Base-by-base conservation (phyloP, 2,797 vertebrate genomes). In the Sparus aurata region DNA sequence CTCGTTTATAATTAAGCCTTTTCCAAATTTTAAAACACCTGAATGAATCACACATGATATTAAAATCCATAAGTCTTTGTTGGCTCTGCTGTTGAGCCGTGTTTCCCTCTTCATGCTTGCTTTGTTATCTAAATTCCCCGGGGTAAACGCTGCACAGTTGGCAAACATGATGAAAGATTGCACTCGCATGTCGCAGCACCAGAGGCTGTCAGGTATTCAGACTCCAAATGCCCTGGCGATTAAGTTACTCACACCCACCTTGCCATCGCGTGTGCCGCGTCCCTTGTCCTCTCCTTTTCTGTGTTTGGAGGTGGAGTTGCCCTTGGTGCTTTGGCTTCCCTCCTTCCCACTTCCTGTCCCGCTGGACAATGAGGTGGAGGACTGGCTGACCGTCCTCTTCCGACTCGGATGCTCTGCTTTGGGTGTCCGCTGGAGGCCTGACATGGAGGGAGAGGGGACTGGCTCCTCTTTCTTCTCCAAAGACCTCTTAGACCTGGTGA, bases 371-470 rank as follows among this genome's bases (percentile, higher is more conserved):
- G 98, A 94, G 58, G 96, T 96, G 15, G 98, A 99, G 0, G 98
- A 98, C 76, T 98, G 98, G 89, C 97, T 99, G 82, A 96, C 91
- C 0, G 98, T 99, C 93, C 97, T 96, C 93, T 98, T 99, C 53
- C 98, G 94, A 62, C 96, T 96, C 30, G 95, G 88, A 6, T 98
- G 97, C 12, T 99, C 98, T 0, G 95, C 91, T 92, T 98, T 98
- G 38, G 96, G 88, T 4, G 97, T 97, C 84, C 98, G 97, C 93
- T 97, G 96, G 62, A 94, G 93, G 64, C 91, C 94, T 0, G 96
- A 91, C 27, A 97, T 96, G 77, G 96, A 98, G n/a, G 98, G 98
- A 77, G 98, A 99, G 0, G 98, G 97, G 2, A 96, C 95, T 1
- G 96, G 95, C 86, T 99, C 98, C 89, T 99, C 98, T 82, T 99